Evolutionary conservation across 2,797 vertebrate species (phyloP).

Genomic region (Lophius americanus): DNA sequence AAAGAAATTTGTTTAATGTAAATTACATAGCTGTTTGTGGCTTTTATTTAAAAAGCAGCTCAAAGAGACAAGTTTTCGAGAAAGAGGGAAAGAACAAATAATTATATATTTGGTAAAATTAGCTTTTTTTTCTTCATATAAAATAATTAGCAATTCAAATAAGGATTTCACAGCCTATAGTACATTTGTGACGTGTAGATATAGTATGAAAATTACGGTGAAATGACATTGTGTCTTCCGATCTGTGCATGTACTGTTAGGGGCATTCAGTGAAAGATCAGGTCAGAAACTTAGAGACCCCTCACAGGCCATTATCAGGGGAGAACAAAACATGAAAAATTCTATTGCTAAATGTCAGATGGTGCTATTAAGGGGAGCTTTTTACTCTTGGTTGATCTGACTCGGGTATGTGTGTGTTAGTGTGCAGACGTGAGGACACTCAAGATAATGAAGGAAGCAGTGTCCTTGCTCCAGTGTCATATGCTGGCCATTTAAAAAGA

Average conservation of each 20-base stretch:
- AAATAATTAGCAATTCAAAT: background rate
- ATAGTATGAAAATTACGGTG: constrained; percentile 15
- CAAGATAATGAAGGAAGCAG: background rate
- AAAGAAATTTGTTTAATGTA: background rate
- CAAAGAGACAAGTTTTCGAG: background rate
- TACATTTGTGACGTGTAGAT: background rate
- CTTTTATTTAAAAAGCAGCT: constrained; percentile 20
- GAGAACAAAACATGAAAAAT: constrained; percentile 48
- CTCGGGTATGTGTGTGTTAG: constrained; percentile 10
- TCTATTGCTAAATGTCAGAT: constrained; percentile 71
- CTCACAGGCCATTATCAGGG: constrained; percentile 44
- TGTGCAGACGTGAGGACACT: background rate
- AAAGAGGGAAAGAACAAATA: too few relatives aligned
- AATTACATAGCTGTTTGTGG: constrained; percentile 8
- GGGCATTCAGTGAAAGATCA: constrained; percentile 20
- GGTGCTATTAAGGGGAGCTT: constrained; percentile 57
- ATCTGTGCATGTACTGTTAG: constrained; percentile 20
- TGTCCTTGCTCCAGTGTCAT: constrained; percentile 26
- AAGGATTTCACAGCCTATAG: background rate
- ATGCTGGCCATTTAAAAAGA: constrained; percentile 6
- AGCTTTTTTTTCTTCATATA: too few relatives aligned
- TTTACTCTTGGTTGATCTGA: constrained; percentile 50
- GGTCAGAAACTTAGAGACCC: constrained; percentile 20
- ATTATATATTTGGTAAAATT: too few relatives aligned
- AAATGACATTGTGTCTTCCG: constrained; percentile 10